Percentiles rank a stretch among this genome's conserved stretches.
Conservation (phyloP, 2,113 vertebrate species). For the Mus spicilegus region DNA sequence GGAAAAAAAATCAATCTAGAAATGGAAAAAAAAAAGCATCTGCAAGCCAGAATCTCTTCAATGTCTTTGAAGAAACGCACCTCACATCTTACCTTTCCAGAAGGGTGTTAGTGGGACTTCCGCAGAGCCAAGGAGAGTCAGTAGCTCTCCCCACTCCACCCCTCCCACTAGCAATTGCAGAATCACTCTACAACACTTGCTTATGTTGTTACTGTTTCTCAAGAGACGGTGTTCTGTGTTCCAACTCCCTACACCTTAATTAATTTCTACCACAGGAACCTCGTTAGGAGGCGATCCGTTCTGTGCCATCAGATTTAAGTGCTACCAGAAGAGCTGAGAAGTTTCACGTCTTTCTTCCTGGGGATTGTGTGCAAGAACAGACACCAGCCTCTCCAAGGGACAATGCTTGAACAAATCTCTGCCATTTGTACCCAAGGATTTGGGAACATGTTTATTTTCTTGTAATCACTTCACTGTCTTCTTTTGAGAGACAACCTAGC, state of each 20-base stretch:
- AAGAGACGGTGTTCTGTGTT: neutral
- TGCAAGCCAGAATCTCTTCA: neutral
- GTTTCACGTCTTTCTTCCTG: accelerated
- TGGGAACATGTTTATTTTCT: conserved; percentile 17
- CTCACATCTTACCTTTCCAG: neutral
- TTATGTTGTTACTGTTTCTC: neutral
- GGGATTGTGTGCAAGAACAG: neutral
- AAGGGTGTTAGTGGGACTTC: neutral
- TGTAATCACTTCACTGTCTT: conserved; percentile 50
- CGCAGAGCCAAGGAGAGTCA: neutral
- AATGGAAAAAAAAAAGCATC: neutral
- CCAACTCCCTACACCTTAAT: neutral
- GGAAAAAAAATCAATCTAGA: neutral
- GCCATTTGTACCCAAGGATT: neutral
- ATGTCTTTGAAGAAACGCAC: neutral
- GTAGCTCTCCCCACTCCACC: accelerated
- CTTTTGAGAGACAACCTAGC: conserved; percentile 1
- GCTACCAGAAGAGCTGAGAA: neutral
- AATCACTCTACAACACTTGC: neutral
- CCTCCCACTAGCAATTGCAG: neutral
- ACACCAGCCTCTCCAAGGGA: neutral
- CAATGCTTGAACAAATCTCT: neutral
- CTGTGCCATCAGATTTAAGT: neutral
- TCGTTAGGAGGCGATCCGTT: neutral
- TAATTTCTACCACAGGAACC: neutral